A percentile compares a stretch with the other conserved stretches of the same genome.
phyloP scores from a whole-genome alignment of 2,797 vertebrate genomes.

The Xerus rutilus region DNA sequence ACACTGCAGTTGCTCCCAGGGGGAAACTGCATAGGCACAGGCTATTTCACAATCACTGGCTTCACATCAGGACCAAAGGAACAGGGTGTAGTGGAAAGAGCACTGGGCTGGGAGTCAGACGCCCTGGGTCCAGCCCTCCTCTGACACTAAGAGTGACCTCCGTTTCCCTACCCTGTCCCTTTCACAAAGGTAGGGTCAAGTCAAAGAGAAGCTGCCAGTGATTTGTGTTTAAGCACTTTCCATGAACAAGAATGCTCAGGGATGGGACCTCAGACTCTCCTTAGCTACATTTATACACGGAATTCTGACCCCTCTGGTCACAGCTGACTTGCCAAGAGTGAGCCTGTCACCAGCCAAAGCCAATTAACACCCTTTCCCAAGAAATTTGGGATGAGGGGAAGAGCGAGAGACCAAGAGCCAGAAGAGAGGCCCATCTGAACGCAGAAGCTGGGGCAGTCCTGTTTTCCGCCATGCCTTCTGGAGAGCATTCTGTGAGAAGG shows the following conservation, averaged over 20 bases:
- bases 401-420: background rate
- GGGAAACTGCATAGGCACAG: conserved; percentile 64
- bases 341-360: background rate
- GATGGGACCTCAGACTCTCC: background rate
- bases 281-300: background rate
- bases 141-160: background rate
- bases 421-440: background rate
- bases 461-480: background rate
- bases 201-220: background rate
- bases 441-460: background rate
- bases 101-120: conserved; percentile 22
- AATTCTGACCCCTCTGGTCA: background rate
- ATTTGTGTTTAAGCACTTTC: background rate
- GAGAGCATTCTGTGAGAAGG: background rate
- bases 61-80: conserved; percentile 59
- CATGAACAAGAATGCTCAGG: background rate
- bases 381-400: background rate
- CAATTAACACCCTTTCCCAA: background rate
- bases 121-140: background rate
- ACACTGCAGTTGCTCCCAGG: background rate
- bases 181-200: background rate
- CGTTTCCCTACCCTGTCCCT: background rate
- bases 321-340: background rate
- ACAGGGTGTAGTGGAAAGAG: conserved; percentile 70
- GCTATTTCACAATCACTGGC: conserved; percentile 78